Evolutionary conservation across 2,797 vertebrate genomes (phyloP).

Genomic region (Oryzias dopingdopingensis): DNA sequence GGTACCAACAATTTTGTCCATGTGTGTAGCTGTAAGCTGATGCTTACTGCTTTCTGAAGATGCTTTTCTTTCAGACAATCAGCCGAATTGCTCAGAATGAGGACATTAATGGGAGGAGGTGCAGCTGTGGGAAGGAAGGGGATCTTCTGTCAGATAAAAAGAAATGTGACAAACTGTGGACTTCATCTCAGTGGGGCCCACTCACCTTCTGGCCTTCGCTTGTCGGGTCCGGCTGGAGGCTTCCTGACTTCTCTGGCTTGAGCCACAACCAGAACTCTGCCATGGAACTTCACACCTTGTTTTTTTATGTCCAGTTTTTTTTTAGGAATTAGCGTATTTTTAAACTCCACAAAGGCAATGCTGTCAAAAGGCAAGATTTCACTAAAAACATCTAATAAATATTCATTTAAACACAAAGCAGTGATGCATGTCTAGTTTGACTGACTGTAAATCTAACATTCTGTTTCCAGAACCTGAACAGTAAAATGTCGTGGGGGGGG

Average conservation of each 20-base stretch:
- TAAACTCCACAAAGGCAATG: conserved; percentile 91
- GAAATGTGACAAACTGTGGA: not conserved
- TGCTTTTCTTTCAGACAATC: conserved; percentile 76
- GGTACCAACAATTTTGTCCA: too few relatives aligned
- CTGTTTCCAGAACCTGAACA: too few relatives aligned
- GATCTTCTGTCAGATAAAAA: not conserved
- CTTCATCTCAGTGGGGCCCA: too few relatives aligned
- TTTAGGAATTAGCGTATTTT: conserved; percentile 80
- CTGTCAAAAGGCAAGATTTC: conserved; percentile 58
- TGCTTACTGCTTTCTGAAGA: conserved; percentile 82
- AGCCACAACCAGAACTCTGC: conserved; percentile 80
- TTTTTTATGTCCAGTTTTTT: conserved; percentile 77
- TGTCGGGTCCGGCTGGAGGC: conserved; percentile 25
- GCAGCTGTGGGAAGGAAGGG: conserved; percentile 16
- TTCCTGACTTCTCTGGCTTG: conserved; percentile 75
- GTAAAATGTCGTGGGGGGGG: too few relatives aligned
- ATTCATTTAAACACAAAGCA: not conserved
- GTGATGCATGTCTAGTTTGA: not conserved
- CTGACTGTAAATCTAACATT: too few relatives aligned
- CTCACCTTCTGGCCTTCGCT: conserved; percentile 43
- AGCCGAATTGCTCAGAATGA: conserved; percentile 86
- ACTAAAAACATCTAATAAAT: not conserved
- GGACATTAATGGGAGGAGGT: conserved; percentile 69
- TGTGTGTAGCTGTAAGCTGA: conserved; percentile 83
- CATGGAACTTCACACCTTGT: conserved; percentile 80